Percentiles rank a stretch among this genome's conserved stretches.
Conservation (phyloP, 2,888 invertebrate species). For the Panopea generosa region DNA sequence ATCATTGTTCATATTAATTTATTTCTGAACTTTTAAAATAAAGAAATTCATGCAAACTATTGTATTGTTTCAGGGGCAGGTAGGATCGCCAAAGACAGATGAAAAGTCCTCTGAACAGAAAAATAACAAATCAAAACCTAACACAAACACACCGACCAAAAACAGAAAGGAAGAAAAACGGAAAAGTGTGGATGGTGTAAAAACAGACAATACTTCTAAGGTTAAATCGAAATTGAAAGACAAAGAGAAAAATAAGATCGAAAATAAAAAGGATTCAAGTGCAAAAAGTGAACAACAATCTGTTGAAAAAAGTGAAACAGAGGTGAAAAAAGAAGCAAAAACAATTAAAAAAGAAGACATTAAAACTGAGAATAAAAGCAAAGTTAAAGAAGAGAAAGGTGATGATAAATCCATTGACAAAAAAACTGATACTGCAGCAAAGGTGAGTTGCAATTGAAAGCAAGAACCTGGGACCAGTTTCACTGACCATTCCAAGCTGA, state of each 20-base stretch:
- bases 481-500: too few species aligned
- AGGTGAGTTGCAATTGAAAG: too few species aligned
- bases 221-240: constrained; percentile 42
- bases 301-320: constrained; percentile 35
- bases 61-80: constrained; percentile 22
- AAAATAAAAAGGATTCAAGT: constrained; percentile 10
- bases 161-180: constrained; percentile 9
- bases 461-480: too few species aligned
- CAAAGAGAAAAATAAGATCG: constrained; percentile 15
- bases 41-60: too few species aligned
- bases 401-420: constrained; percentile 8
- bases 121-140: constrained; percentile 19
- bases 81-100: constrained; percentile 31
- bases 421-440: constrained; percentile 8
- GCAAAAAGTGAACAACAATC: constrained; percentile 10
- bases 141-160: constrained; percentile 7
- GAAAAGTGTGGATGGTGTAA: neutral
- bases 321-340: constrained; percentile 28
- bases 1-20: too few species aligned
- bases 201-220: constrained; percentile 37
- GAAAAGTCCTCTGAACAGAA: constrained; percentile 10
- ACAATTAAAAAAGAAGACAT: constrained; percentile 21
- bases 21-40: too few species aligned
- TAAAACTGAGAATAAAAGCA: constrained; percentile 23
- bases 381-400: constrained; percentile 11